Evolutionary conservation across 1,140 invertebrate species (phyloP), one percentile per base, ranked within the genome.

Genomic region (Papilio polytes): DNA sequence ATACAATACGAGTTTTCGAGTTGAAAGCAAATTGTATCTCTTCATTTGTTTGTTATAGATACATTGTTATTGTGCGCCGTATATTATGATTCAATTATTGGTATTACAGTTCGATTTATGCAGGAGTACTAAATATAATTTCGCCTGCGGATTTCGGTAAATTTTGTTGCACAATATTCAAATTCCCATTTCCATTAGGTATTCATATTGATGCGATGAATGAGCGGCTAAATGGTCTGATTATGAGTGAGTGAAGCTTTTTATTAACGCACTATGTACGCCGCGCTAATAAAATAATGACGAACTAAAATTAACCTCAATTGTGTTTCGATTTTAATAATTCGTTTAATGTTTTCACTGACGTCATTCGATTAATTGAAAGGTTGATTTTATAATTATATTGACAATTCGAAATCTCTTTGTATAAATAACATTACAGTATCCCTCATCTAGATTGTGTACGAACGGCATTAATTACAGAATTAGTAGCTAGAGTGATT

Each of bases 181-280:
- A 89, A 91, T 90, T 88, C 80, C 85, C 85, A 87, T 86, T 89
- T 87, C 88, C 88, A 90, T 92, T 90, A 91, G 87, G 85, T 86
- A 89, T 90, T 89, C 85, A 88, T 87, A 86, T 88, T 89, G 86
- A 86, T 85, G 85, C 84, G 84, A 86, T 89, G 86, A 90, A 90
- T 90, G 87, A 90, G 83, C 81, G 83, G 83, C 82, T 88, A 89
- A 89, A 90, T 90, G 86, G 80, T 85, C 82, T 85, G 85, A 89
- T 89, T 89, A 90, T 90, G 83, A 85, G 81, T 80, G 66, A 81
- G 82, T 82, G 70, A 78, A 85, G 82, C 84, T 84, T 88, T 90
- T 89, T 88, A 84, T 84, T 88, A 84, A 81, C 80, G 82, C 74
- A 84, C 81, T 84, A 81, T 80, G 56, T 53, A 72, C 51, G n/a